Base-by-base conservation (phyloP, 1,140 invertebrate genomes). In the Tetragonula clypearis region DNA sequence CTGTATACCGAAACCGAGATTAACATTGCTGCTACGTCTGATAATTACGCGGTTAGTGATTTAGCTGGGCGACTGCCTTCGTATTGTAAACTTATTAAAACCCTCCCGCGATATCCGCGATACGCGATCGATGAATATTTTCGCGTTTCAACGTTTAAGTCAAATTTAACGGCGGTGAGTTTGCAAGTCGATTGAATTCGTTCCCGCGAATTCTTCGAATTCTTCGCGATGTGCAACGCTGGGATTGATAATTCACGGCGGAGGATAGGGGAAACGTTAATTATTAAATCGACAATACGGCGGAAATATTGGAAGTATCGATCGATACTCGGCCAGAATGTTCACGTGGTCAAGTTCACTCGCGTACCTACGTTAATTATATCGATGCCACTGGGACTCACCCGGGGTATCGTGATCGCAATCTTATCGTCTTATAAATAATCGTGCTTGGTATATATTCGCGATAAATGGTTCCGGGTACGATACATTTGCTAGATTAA, bases 1-100 rank as follows among this genome's bases (percentile, higher is more conserved):
- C 49, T 53, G 69, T 58, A 84, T 87, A 79, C 76, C 71, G 77
- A 71, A 87, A 88, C 76, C 85, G 77, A 88, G 75, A 88, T 88
- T 88, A 88, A 76, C 78, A 80, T 77, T 84, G 85, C 35, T 60
- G 77, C 71, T 35, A 72, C 74, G 82, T 76, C 82, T 80, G 72
- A 87, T 87, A 88, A 88, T 88, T 88, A 79, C 74, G 75, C 56
- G 76, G 66, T 49, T 78, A 78, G 75, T 58, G 55, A 84, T 84
- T 78, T 69, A 62, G 75, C 62, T 60, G 76, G 35, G n/a, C 66
- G 19, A 35, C 65, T 58, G 62, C 9, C 65, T 71, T 84, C 75
- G 11, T 79, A 60, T 79, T 55, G 75, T 79, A 79, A 84, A 84
- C 75, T 84, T 79, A 84, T 71, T 68, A 77, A 69, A 55, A 8